phyloP scores from a whole-genome alignment of 2,797 vertebrate genomes.

The Pangasius sanitwongsei region DNA sequence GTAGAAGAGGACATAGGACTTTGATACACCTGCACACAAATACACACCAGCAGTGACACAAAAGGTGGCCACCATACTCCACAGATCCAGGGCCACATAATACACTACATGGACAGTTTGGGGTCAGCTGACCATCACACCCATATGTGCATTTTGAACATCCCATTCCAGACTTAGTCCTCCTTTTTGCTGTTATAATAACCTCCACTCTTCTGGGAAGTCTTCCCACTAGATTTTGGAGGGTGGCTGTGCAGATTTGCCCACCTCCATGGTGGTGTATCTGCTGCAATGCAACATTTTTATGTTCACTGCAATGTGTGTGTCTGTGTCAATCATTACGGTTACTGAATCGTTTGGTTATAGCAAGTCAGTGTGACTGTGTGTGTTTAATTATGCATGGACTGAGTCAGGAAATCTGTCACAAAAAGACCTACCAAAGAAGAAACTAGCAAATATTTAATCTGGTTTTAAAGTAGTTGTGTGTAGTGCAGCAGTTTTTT shows the following conservation, averaged over 20 bases:
- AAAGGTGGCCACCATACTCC: neutral
- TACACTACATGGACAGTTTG: neutral
- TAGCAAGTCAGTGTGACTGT: neutral
- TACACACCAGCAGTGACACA: neutral
- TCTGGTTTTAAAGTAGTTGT: neutral
- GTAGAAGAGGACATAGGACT: slow-evolving; percentile 84
- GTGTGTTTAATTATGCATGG: neutral
- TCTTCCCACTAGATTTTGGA: neutral
- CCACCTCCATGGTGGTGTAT: neutral
- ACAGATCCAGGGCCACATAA: neutral
- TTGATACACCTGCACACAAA: slow-evolving; percentile 77
- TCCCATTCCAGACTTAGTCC: neutral
- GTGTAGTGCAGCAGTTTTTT: neutral
- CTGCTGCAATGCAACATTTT: neutral
- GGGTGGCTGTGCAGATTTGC: neutral
- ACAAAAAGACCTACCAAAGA: neutral
- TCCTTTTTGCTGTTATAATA: neutral
- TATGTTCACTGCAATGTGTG: neutral
- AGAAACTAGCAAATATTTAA: neutral
- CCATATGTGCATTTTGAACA: neutral
- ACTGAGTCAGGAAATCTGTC: neutral
- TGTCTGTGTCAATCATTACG: neutral
- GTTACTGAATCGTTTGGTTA: neutral
- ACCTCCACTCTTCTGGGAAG: neutral
- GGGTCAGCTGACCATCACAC: neutral